A percentile compares a stretch with the other conserved stretches of the same genome.
These are phyloP conservation scores for Agrenia bidenticulata DNA, from an alignment of 2,888 invertebrate genomes.

Conservation along the genomic window DNA sequence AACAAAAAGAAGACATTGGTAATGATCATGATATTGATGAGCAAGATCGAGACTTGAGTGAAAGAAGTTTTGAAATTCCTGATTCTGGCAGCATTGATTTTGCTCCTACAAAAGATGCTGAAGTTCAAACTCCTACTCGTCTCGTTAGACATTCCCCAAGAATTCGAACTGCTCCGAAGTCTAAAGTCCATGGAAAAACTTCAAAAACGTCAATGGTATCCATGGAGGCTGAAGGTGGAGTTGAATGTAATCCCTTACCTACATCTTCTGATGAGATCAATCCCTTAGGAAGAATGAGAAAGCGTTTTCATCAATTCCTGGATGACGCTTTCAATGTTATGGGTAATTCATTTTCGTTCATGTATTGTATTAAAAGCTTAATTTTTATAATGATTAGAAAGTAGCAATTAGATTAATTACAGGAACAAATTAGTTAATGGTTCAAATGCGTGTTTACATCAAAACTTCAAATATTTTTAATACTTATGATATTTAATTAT, in stretches of 20 bases:
- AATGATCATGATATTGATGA: too few relatives aligned
- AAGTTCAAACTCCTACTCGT: slow-evolving; percentile 42
- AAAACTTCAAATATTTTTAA: too few relatives aligned
- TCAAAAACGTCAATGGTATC: slow-evolving; percentile 33
- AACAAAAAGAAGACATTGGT: not conserved
- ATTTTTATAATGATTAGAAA: too few relatives aligned
- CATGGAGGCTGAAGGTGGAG: slow-evolving; percentile 41
- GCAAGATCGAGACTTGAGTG: slow-evolving; percentile 43
- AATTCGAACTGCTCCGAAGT: slow-evolving; percentile 30
- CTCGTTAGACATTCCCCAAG: slow-evolving; percentile 24
- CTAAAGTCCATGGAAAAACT: slow-evolving; percentile 26
- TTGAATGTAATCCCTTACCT: slow-evolving; percentile 35
- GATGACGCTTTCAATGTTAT: slow-evolving; percentile 74
- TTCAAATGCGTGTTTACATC: not conserved
- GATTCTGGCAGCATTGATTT: slow-evolving; percentile 23
- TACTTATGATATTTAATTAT: too few relatives aligned
- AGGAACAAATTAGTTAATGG: not conserved
- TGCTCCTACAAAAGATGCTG: slow-evolving; percentile 33
- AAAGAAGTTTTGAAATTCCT: slow-evolving; percentile 34
- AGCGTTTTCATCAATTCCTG: slow-evolving; percentile 72
- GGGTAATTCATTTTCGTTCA: too few relatives aligned
- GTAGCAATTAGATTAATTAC: too few relatives aligned
- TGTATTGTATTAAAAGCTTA: too few relatives aligned
- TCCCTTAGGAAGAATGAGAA: slow-evolving; percentile 60
- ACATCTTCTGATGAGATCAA: slow-evolving; percentile 40